Percentiles rank a stretch among this genome's conserved stretches.
phyloP scores from a whole-genome alignment of 2,888 invertebrate genomes.

The Clivina fossor region DNA sequence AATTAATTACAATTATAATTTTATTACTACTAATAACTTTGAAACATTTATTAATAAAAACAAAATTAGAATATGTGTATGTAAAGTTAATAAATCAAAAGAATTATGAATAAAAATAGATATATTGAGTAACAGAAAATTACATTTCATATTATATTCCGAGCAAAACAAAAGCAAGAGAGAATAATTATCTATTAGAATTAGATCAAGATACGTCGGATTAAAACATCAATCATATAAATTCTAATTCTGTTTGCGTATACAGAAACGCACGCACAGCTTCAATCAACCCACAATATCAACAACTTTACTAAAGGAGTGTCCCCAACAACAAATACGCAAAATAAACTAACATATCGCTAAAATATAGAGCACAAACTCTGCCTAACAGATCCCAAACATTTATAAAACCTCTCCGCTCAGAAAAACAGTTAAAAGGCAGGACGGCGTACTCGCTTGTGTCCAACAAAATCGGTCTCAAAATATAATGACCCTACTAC shows the following conservation, averaged over 20 bases:
- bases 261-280: conserved; percentile 12
- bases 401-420: conserved; percentile 25
- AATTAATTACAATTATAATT: no score
- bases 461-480: conserved; percentile 5
- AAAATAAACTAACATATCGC: background rate
- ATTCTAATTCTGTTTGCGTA: conserved; percentile 24
- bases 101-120: conserved; percentile 2
- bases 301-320: conserved; percentile 25
- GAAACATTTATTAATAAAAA: background rate
- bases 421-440: conserved; percentile 13
- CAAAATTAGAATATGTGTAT: background rate
- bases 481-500: conserved; percentile 1
- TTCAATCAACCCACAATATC: conserved; percentile 5
- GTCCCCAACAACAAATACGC: conserved; percentile 10
- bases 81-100: background rate
- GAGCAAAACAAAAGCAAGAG: conserved; percentile 14
- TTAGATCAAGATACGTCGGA: conserved; percentile 33
- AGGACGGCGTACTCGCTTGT: background rate
- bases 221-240: conserved; percentile 33
- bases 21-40: no score
- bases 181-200: conserved; percentile 13
- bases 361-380: conserved; percentile 18
- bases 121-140: background rate
- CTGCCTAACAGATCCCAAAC: conserved; percentile 20
- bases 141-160: conserved; percentile 4